Evolutionary conservation across 2,113 vertebrate species (phyloP), one percentile per base, ranked within the genome.

Genomic region (Gymnobelideus leadbeateri): DNA sequence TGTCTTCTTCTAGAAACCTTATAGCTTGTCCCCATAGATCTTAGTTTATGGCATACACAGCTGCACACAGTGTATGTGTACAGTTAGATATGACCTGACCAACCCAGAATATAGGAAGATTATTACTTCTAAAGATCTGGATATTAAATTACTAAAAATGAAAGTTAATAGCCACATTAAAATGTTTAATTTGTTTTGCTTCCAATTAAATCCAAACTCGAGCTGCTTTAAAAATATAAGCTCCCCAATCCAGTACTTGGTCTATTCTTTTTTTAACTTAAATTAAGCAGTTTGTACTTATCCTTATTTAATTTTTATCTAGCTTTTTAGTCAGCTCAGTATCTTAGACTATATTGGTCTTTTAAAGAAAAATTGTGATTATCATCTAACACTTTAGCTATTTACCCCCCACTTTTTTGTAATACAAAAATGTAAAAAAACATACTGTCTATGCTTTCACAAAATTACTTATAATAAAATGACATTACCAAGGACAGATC

Each of bases 71-170:
- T n/a, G 16, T 77, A n/a, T 68, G 25, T 57, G 26, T 26, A 57
- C 9, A 10, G 25, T 11, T 68, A 52, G 1, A 0, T 0, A 2
- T 2, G 25, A 24, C 14, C 6, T 9, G 0, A 24, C 3, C 21
- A 31, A 1, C 11, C 54, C 6, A 3, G 0, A 10, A 2, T 7
- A 51, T 0, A 21, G 7, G 0, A 0, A 21, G 10, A 5, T 11
- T 31, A 89, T 68, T 21, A 7, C 50, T n/a, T 24, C 16, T n/a
- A n/a, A 7, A 47, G 24, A 26, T 52, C 28, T 28, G 19, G 2
- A 93, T 1, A 8, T 1, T 2, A 28, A 0, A 5, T n/a, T 89
- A 19, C 68, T 7, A 43, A 9, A 16, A 51, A 49, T 89, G 11
- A 0, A 28, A 5, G 5, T 57, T 50, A 77, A 77, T 77, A 77